Conservation (phyloP, 2,888 invertebrate species). For the Hesperia comma region DNA sequence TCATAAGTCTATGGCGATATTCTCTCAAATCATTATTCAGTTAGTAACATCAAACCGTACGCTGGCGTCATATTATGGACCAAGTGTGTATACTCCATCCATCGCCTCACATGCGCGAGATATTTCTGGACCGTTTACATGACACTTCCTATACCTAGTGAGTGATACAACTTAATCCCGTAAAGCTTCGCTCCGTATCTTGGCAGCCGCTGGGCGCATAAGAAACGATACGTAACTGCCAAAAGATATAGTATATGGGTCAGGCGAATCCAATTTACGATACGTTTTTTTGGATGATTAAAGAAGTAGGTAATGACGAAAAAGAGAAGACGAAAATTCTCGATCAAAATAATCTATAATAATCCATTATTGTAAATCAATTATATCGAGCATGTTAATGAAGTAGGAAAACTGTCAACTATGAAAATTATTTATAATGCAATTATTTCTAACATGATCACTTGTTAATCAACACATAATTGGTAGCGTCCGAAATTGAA, state of each 20-base stretch:
- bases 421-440: too few relatives aligned
- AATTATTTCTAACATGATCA: too few relatives aligned
- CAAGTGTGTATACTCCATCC: conserved; percentile 1
- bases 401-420: too few relatives aligned
- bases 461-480: too few relatives aligned
- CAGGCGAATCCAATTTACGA: conserved; percentile 34
- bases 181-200: conserved; percentile 38
- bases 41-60: too few relatives aligned
- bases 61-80: too few relatives aligned
- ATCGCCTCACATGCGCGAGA: conserved; percentile 11
- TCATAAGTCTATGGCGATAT: too few relatives aligned
- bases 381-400: too few relatives aligned
- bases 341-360: background rate
- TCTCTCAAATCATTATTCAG: too few relatives aligned
- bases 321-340: background rate
- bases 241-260: conserved; percentile 38
- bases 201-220: conserved; percentile 38
- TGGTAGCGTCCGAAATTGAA: too few relatives aligned
- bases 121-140: conserved; percentile 31
- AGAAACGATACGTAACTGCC: conserved; percentile 40
- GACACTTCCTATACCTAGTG: conserved; percentile 25
- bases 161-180: conserved; percentile 38
- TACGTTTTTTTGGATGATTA: conserved; percentile 6
- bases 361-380: too few relatives aligned
- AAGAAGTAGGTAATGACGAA: background rate